A percentile compares a stretch with the other conserved stretches of the same genome.
These are phyloP conservation scores for Siphlonurus alternatus DNA, from an alignment of 2,888 invertebrate genomes.

Conservation along the genomic window DNA sequence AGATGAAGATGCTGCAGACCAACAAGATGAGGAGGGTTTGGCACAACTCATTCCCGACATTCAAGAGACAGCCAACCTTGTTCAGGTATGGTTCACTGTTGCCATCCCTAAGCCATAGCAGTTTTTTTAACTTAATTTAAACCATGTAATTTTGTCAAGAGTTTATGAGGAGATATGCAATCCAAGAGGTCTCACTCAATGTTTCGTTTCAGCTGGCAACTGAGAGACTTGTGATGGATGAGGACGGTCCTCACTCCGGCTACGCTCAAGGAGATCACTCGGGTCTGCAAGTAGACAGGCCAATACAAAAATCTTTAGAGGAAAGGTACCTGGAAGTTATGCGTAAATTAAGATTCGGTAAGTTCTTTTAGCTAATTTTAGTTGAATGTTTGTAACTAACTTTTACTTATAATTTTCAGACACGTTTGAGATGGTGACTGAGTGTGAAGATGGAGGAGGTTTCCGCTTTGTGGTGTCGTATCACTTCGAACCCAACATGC, in stretches of 20 bases:
- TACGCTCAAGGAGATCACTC: conserved; percentile 15
- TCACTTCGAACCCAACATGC: conserved; percentile 76
- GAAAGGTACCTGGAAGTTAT: conserved; percentile 71
- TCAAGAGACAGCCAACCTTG: conserved; percentile 40
- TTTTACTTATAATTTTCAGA: conserved; percentile 33
- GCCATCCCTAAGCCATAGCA: background rate
- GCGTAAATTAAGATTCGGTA: conserved; percentile 79
- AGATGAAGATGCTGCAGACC: conserved; percentile 28
- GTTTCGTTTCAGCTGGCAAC: conserved; percentile 16
- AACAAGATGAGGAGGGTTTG: conserved; percentile 77
- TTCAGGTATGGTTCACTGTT: conserved; percentile 21
- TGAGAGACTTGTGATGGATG: conserved; percentile 16
- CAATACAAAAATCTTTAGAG: conserved; percentile 40
- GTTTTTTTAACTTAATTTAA: too few relatives aligned
- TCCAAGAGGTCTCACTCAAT: background rate
- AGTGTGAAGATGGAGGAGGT: conserved; percentile 48
- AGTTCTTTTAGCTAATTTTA: too few relatives aligned
- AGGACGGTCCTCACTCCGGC: conserved; percentile 16
- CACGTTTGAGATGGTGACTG: conserved; percentile 82
- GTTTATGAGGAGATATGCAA: too few relatives aligned
- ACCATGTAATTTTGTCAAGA: background rate
- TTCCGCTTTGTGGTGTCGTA: conserved; percentile 74
- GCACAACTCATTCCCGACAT: conserved; percentile 82
- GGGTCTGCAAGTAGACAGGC: conserved; percentile 26
- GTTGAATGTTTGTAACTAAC: too few relatives aligned